Evolutionary conservation across 2,888 invertebrate genomes (phyloP).

Genomic region (Capitulum mitella): DNA sequence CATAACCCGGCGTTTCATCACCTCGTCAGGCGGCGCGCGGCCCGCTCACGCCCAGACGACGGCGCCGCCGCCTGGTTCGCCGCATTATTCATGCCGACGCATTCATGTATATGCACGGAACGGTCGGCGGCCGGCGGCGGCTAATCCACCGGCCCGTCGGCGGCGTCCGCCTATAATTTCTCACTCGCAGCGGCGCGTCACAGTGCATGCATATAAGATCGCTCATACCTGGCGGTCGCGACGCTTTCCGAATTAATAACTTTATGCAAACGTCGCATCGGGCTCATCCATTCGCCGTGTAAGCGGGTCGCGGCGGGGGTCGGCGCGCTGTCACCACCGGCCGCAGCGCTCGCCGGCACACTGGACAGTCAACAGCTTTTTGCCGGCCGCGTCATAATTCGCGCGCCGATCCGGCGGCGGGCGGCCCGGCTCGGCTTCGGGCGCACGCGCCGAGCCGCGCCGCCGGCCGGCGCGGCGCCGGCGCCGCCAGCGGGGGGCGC

Average conservation of each 20-base stretch:
- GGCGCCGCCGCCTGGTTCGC: no score
- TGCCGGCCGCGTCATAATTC: conserved; percentile 20
- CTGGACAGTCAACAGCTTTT: conserved; percentile 11
- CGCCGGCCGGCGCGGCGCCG: background rate
- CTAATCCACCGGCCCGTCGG: background rate
- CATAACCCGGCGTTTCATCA: background rate
- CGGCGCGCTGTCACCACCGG: background rate
- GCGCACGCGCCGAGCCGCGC: background rate
- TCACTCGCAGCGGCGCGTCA: background rate
- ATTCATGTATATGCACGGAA: background rate
- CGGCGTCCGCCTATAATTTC: conserved; percentile 1
- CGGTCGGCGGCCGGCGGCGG: background rate
- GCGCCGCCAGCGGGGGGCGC: background rate
- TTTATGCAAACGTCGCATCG: background rate
- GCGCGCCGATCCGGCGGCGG: background rate
- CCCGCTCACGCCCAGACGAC: background rate
- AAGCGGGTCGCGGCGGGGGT: background rate
- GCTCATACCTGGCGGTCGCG: background rate
- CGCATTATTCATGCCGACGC: background rate
- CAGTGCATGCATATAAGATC: conserved; percentile 14
- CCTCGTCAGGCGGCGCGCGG: no score
- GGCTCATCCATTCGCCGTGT: background rate
- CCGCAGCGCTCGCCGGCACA: background rate
- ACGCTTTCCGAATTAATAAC: conserved; percentile 24
- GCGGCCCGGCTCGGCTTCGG: background rate